Evolutionary conservation across 2,888 invertebrate species (phyloP).

Genomic region (Ernsta delagoae): DNA sequence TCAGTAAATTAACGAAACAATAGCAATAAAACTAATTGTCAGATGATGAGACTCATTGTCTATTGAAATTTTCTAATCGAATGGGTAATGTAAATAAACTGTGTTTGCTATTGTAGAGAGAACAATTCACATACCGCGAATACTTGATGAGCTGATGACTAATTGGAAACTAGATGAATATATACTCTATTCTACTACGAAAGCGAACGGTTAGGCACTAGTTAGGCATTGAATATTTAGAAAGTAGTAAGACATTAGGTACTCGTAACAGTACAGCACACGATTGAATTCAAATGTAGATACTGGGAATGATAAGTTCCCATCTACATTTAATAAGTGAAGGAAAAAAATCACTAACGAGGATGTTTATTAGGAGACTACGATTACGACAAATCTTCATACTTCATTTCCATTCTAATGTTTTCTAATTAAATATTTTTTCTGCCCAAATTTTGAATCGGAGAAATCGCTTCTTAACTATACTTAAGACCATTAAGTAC

Average conservation of each 20-base stretch:
- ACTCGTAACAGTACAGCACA: not conserved
- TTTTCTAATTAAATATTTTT: no score
- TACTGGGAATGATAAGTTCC: no score
- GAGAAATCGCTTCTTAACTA: no score
- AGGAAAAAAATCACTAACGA: no score
- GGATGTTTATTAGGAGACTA: no score
- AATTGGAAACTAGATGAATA: constrained; percentile 40
- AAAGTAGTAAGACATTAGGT: not conserved
- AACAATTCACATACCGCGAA: constrained; percentile 77
- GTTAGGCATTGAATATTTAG: not conserved
- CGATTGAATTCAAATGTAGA: no score
- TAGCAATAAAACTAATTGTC: constrained; percentile 18
- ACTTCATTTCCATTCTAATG: no score
- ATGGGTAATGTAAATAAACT: constrained; percentile 61
- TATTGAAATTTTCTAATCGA: constrained; percentile 66
- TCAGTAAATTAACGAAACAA: constrained; percentile 12
- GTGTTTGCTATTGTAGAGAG: constrained; percentile 63
- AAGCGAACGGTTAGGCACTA: not conserved
- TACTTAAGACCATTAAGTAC: no score
- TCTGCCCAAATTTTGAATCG: no score
- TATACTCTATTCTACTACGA: constrained; percentile 1
- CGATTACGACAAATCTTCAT: no score
- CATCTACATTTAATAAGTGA: no score
- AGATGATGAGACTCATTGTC: constrained; percentile 61
- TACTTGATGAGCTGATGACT: constrained; percentile 61